phyloP scores from a whole-genome alignment of 2,888 invertebrate species.

The Geophilus truncorum region DNA sequence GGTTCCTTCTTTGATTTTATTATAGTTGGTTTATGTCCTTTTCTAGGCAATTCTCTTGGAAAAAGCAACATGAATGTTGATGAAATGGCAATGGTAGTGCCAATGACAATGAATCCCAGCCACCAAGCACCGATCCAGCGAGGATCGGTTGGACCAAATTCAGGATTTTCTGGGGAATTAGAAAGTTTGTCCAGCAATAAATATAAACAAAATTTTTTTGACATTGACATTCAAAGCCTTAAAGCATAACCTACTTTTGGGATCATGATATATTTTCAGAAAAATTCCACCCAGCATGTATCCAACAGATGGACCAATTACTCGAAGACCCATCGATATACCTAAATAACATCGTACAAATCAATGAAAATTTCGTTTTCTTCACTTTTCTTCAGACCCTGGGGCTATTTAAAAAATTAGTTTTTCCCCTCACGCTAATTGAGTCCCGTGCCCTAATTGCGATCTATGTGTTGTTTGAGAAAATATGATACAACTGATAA shows the following conservation, averaged over 20 bases:
- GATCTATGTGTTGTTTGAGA: no score
- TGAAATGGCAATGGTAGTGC: constrained; percentile 38
- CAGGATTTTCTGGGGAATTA: constrained; percentile 39
- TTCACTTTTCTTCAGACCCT: no score
- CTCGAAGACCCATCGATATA: constrained; percentile 35
- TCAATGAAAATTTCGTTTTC: no score
- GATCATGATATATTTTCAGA: constrained; percentile 34
- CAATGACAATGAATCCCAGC: constrained; percentile 42
- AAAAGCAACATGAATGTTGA: constrained; percentile 41
- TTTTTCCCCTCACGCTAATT: no score
- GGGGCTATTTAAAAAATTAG: no score
- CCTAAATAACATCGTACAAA: no score
- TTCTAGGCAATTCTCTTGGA: constrained; percentile 39
- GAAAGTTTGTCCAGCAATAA: no score
- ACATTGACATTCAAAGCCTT: no score
- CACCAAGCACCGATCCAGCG: constrained; percentile 44
- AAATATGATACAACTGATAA: no score
- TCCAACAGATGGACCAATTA: constrained; percentile 38
- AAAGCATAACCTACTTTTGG: constrained; percentile 31
- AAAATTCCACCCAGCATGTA: constrained; percentile 36
- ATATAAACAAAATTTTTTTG: no score
- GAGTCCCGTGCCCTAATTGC: no score
- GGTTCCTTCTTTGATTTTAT: not conserved
- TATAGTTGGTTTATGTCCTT: not conserved
- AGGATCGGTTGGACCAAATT: constrained; percentile 40